These are phyloP conservation scores for Crotalus adamanteus DNA, from an alignment of 2,797 vertebrate species.

Conservation along the genomic window DNA sequence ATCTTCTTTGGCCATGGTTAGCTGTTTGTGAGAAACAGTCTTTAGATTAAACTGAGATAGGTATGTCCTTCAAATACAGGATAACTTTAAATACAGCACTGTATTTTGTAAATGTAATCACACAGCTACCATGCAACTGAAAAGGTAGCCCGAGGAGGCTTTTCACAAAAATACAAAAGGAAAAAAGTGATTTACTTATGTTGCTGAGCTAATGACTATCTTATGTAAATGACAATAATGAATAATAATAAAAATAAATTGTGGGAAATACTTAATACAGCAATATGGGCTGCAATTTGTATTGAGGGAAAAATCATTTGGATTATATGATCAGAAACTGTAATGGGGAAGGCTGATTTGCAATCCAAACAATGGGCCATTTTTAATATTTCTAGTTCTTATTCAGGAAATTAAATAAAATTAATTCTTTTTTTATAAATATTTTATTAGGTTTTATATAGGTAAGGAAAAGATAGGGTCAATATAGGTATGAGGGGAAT, in stretches of 20 bases:
- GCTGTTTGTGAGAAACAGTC: no score
- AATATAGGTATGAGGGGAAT: no score
- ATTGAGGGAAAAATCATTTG: constrained; percentile 1
- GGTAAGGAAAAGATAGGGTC: no score
- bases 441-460: no score
- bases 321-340: constrained; percentile 22
- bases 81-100: neutral
- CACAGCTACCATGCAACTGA: neutral
- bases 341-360: constrained; percentile 21
- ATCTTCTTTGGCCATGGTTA: no score
- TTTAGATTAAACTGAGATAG: neutral
- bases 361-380: neutral
- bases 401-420: neutral
- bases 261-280: neutral
- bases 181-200: constrained; percentile 3
- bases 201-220: constrained; percentile 13
- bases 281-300: neutral
- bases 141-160: neutral
- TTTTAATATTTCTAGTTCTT: neutral
- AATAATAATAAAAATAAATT: neutral
- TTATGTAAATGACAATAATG: constrained; percentile 10
- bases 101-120: neutral
- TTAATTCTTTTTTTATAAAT: no score
- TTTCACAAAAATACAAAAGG: neutral
- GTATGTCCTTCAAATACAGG: neutral